phyloP scores from a whole-genome alignment of 2,797 vertebrate genomes.

The Microctenopoma stevenorrisi region DNA sequence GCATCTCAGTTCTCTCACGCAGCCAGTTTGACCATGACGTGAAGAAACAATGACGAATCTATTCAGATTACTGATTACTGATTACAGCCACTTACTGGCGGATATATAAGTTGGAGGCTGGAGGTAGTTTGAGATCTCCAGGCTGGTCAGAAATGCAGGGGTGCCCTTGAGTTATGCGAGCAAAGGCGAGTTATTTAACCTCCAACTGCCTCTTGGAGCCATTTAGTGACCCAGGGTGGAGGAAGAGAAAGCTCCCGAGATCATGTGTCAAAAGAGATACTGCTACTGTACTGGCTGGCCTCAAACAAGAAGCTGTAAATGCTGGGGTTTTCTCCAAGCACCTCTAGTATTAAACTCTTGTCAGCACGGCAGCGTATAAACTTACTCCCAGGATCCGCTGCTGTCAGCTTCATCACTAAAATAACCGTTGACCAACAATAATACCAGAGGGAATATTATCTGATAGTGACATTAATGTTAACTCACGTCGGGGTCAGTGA shows the following conservation, averaged over 20 bases:
- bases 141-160: slow-evolving; percentile 12
- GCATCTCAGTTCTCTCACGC: slow-evolving; percentile 26
- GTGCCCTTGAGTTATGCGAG: slow-evolving; percentile 19
- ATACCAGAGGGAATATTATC: background rate
- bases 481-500: no score
- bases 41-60: slow-evolving; percentile 33
- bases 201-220: background rate
- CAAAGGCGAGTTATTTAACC: slow-evolving; percentile 26
- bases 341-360: no score
- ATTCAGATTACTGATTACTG: slow-evolving; percentile 17
- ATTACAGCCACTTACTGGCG: slow-evolving; percentile 27
- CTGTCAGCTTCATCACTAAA: background rate
- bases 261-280: slow-evolving; percentile 1
- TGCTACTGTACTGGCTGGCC: background rate
- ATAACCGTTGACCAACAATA: background rate
- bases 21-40: slow-evolving; percentile 13
- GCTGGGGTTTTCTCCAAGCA: no score
- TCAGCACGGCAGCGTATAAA: no score
- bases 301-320: no score
- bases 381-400: no score
- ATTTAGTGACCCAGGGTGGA: background rate
- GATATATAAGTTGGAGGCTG: slow-evolving; percentile 10
- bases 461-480: no score
- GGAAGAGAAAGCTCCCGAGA: background rate
- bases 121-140: slow-evolving; percentile 1